phyloP scores from a whole-genome alignment of 2,113 vertebrate genomes.

The Mesitornis unicolor region DNA sequence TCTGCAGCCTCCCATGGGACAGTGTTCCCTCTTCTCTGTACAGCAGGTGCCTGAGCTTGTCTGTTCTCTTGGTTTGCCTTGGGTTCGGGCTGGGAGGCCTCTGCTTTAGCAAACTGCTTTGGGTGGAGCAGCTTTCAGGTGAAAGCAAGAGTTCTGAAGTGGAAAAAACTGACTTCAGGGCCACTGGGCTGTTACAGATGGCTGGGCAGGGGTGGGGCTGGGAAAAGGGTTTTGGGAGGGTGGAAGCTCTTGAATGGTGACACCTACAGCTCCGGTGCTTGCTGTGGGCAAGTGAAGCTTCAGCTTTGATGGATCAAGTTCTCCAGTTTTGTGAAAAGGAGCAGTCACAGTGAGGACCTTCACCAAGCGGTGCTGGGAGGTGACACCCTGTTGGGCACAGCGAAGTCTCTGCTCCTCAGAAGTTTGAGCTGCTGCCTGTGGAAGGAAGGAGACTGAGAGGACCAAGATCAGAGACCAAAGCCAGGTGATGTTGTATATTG shows the following conservation, averaged over 20 bases:
- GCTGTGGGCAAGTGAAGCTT: background rate
- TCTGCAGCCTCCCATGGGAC: accelerated
- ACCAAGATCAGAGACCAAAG: background rate
- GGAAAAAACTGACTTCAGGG: background rate
- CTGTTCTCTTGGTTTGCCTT: background rate
- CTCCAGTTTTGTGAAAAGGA: background rate
- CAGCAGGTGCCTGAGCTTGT: background rate
- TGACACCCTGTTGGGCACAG: background rate
- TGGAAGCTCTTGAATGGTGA: background rate
- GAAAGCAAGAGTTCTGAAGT: background rate
- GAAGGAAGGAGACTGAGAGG: background rate
- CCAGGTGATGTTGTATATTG: accelerated
- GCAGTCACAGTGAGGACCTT: accelerated
- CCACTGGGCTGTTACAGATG: background rate
- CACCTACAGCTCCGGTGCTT: background rate
- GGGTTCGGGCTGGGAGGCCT: background rate
- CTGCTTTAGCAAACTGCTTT: background rate
- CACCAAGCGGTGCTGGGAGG: background rate
- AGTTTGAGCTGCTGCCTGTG: background rate
- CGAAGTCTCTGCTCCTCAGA: accelerated
- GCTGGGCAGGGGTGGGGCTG: conserved; percentile 3
- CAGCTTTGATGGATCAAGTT: background rate
- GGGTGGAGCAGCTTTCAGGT: background rate
- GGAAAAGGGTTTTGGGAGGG: background rate
- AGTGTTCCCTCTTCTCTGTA: too few species aligned